A percentile compares a stretch with the other conserved stretches of the same genome.
Conservation (phyloP, 2,113 vertebrate species). For the Prolemur simus region DNA sequence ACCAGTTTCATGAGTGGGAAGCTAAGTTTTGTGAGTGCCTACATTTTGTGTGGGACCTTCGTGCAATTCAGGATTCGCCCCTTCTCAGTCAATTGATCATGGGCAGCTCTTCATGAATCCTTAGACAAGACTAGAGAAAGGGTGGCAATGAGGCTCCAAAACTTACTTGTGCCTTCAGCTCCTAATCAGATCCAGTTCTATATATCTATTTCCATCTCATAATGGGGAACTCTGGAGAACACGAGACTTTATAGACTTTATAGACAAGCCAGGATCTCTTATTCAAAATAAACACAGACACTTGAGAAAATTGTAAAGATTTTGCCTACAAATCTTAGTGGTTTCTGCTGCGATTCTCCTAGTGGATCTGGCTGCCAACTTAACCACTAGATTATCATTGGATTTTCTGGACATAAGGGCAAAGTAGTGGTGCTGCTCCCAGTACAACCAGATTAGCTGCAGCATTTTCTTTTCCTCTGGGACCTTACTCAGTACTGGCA, state of each 20-base stretch:
- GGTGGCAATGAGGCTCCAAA: not conserved
- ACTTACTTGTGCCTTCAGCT: not conserved
- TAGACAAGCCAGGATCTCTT: not conserved
- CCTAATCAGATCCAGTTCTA: not conserved
- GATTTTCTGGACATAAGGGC: not conserved
- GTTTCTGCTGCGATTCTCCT: not conserved
- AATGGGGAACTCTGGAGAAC: not conserved
- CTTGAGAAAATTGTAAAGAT: not conserved
- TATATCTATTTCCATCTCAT: not conserved
- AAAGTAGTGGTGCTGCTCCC: not conserved
- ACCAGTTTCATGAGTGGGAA: not conserved
- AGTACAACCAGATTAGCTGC: not conserved
- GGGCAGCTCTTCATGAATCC: not conserved
- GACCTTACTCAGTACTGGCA: not conserved
- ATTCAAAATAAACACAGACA: not conserved
- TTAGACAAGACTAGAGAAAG: not conserved
- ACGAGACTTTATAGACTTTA: not conserved
- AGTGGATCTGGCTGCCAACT: rapidly evolving
- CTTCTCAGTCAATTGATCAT: not conserved
- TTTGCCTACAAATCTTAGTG: not conserved
- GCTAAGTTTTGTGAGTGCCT: not conserved
- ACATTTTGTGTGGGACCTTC: not conserved
- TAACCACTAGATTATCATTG: not conserved
- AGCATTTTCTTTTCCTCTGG: not conserved
- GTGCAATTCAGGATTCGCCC: not conserved